These are phyloP conservation scores for Agrypnia vestita DNA, from an alignment of 1,140 invertebrate species.

Conservation along the genomic window DNA sequence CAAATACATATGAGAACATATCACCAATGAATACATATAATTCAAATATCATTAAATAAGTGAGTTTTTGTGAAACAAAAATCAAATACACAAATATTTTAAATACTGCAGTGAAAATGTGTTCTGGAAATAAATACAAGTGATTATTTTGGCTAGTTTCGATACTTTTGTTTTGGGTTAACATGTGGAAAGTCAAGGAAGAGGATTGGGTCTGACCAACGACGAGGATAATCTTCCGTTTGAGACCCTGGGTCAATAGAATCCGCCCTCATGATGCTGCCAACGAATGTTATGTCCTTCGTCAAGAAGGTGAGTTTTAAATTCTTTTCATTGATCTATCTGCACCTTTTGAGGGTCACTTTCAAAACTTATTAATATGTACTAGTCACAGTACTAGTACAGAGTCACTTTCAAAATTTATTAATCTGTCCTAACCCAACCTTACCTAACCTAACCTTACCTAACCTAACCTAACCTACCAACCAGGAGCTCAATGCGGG, in stretches of 20 bases:
- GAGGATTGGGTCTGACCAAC: conserved; percentile 3
- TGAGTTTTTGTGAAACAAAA: neutral
- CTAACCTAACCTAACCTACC: too few relatives aligned
- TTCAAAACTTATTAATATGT: too few relatives aligned
- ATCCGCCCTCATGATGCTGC: conserved; percentile 77
- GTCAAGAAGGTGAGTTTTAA: conserved; percentile 83
- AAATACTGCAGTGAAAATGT: conserved; percentile 6
- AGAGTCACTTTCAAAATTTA: too few relatives aligned
- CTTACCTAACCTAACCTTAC: too few relatives aligned
- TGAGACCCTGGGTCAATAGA: conserved; percentile 20
- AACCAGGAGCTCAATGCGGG: too few relatives aligned
- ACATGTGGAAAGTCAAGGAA: conserved; percentile 23
- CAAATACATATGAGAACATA: conserved; percentile 24
- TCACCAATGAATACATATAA: neutral
- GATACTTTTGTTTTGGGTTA: neutral
- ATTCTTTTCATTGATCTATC: too few relatives aligned
- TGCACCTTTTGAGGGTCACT: too few relatives aligned
- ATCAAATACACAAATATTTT: neutral
- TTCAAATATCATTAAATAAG: conserved; percentile 7
- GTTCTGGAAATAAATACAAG: conserved; percentile 6
- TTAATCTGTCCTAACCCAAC: too few relatives aligned
- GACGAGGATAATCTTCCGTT: neutral
- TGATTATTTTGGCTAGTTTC: neutral
- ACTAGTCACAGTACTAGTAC: too few relatives aligned
- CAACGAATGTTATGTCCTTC: conserved; percentile 86